phyloP scores from a whole-genome alignment of 2,797 vertebrate genomes.

The Sciurus vulgaris region DNA sequence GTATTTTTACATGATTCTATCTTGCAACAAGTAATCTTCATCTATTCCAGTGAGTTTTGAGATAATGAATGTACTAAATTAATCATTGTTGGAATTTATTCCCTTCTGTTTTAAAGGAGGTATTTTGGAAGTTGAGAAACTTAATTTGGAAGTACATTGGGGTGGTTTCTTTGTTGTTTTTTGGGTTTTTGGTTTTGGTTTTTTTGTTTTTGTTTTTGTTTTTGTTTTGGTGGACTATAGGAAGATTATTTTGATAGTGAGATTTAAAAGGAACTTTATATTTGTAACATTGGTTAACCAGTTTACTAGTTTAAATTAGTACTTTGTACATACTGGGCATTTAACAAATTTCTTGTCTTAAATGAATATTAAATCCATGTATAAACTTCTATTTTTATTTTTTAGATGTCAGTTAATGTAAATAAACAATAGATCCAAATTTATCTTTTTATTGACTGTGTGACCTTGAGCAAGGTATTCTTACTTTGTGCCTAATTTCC shows the following conservation, averaged over 20 bases:
- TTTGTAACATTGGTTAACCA: slow-evolving; percentile 68
- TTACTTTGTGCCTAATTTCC: slow-evolving; percentile 38
- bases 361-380: slow-evolving; percentile 65
- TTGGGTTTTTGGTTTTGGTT: slow-evolving; percentile 14
- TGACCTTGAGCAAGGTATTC: slow-evolving; percentile 34
- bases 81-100: slow-evolving; percentile 77
- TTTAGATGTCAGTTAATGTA: slow-evolving; percentile 62
- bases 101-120: slow-evolving; percentile 88
- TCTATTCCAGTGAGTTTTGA: slow-evolving; percentile 77
- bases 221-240: slow-evolving; percentile 44
- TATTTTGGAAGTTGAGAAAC: slow-evolving; percentile 68
- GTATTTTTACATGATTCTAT: slow-evolving; percentile 60
- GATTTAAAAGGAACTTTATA: slow-evolving; percentile 79
- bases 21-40: slow-evolving; percentile 63
- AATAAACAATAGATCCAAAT: slow-evolving; percentile 67
- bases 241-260: slow-evolving; percentile 75
- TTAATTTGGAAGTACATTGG: slow-evolving; percentile 74
- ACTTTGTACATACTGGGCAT: slow-evolving; percentile 54
- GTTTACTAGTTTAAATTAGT: slow-evolving; percentile 71
- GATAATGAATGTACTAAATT: slow-evolving; percentile 79
- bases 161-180: not conserved
- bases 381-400: slow-evolving; percentile 59
- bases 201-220: slow-evolving; percentile 9
- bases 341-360: slow-evolving; percentile 61
- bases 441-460: not conserved